Percentiles rank a stretch among this genome's conserved stretches.
Conservation (phyloP, 2,888 invertebrate species). For the Metellina segmentata region DNA sequence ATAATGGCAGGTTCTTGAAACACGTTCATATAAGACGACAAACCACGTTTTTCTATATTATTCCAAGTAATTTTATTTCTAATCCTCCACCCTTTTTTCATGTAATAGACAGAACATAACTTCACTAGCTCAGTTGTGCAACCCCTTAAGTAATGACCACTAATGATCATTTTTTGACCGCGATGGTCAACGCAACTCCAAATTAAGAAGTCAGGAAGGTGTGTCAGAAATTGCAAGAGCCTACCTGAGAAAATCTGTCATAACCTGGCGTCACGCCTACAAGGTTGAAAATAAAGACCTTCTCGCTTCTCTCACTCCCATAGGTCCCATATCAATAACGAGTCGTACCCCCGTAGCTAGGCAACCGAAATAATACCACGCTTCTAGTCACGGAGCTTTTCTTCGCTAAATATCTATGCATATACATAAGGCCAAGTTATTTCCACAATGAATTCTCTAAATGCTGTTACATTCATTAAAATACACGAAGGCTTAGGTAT, state of each 20-base stretch:
- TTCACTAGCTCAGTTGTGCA: not conserved
- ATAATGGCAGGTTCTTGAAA: no score
- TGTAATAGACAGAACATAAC: not conserved
- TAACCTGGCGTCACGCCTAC: slow-evolving; percentile 49
- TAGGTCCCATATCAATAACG: slow-evolving; percentile 53
- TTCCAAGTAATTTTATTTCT: no score
- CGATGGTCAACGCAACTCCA: slow-evolving; percentile 17
- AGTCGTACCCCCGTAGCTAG: slow-evolving; percentile 30
- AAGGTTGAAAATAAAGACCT: slow-evolving; percentile 49
- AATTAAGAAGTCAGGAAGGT: slow-evolving; percentile 43
- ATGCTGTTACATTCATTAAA: not conserved
- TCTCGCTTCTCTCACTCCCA: slow-evolving; percentile 3
- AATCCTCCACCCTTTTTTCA: not conserved
- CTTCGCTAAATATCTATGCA: slow-evolving; percentile 27
- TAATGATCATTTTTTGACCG: slow-evolving; percentile 27
- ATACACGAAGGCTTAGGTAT: no score
- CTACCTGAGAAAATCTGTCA: slow-evolving; percentile 28
- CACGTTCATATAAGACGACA: no score
- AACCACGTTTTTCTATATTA: no score
- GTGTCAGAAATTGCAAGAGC: slow-evolving; percentile 16
- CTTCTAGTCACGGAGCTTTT: slow-evolving; percentile 41
- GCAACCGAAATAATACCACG: slow-evolving; percentile 49
- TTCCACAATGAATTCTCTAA: slow-evolving; percentile 15
- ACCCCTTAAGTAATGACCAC: slow-evolving; percentile 14
- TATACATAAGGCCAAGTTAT: not conserved